Conservation (phyloP, 2,888 invertebrate genomes). For the Penaeus monodon region DNA sequence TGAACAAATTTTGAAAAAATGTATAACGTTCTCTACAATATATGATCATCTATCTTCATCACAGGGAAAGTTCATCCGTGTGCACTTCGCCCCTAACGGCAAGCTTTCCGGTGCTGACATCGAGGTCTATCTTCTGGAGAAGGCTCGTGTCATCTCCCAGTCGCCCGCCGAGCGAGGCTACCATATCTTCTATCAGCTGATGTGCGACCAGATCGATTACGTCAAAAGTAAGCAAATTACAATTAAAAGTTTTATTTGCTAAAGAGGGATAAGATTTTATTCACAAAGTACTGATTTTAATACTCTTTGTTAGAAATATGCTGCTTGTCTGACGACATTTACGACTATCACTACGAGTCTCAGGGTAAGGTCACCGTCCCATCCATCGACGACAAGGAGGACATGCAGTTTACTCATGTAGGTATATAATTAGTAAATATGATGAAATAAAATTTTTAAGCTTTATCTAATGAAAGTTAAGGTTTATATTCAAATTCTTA, state of each 20-base stretch:
- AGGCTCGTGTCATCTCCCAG: constrained; percentile 99
- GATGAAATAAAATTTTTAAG: no score
- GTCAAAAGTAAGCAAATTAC: constrained; percentile 34
- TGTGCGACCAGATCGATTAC: constrained; percentile 71
- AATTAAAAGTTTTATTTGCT: no score
- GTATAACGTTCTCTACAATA: no score
- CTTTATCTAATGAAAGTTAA: no score
- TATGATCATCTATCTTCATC: constrained; percentile 77
- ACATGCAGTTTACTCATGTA: constrained; percentile 80
- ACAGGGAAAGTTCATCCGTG: constrained; percentile 99
- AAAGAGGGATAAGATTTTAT: constrained; percentile 70
- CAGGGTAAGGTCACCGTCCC: constrained; percentile 80
- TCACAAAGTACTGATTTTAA: constrained; percentile 82
- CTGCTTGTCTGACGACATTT: constrained; percentile 73
- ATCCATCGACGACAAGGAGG: constrained; percentile 90
- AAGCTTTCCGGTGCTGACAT: constrained; percentile 99
- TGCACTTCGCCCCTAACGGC: constrained; percentile 98
- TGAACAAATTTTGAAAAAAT: no score
- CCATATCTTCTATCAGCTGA: constrained; percentile 99
- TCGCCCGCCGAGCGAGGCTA: constrained; percentile 98
- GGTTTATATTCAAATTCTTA: no score
- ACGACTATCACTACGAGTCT: constrained; percentile 73
- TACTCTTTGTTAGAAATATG: constrained; percentile 50
- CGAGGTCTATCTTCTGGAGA: constrained; percentile 99
- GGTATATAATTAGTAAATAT: background rate